Evolutionary conservation across 2,113 vertebrate species (phyloP), one percentile per base, ranked within the genome.

Genomic region (Percina caprodes): DNA sequence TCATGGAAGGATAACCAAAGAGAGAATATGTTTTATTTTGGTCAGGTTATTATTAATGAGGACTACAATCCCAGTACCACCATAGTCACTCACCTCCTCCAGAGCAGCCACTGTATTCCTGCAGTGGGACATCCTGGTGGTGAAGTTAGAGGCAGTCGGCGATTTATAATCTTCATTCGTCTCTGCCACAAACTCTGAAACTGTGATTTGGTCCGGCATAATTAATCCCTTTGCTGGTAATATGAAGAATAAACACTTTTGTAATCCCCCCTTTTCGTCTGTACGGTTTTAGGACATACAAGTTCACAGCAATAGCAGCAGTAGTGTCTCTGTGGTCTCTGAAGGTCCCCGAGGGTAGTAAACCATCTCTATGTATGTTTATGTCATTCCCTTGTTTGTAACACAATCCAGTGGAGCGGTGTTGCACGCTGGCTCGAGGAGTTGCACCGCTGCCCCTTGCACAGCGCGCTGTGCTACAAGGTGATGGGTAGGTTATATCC

Each of bases 151-250:
- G 84, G 98, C 97, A 65, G 98, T 98, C 82, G 98, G 98, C 46
- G 98, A 96, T 93, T 98, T 99, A 92, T 99, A 99, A 95, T 99
- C 98, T 95, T 99, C 98, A 94, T 97, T 98, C 56, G 98, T 99
- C 96, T 99, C 98, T 79, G 96, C 94, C 94, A 99, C 97, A 95
- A 99, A 99, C 96, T 99, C 98, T 92, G 97, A 96, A 92, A 99
- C 97, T 86, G 97, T 97, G 91, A 99, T 99, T 95, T 97, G 97
- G 95, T 98, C 97, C 95, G 98, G 98, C 97, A 99, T 99, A 80
- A 69, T 94, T 89, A 86, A 88, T 88, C 88, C 90, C 75, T 90
- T 80, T 63, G 15, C 69, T 54, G 63, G 59, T 61, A 74, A 60
- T 12, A 21, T 49, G 56, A 65, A 68, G 19, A 10, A 42, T 24